Evolutionary conservation across 1,140 invertebrate genomes (phyloP).

Genomic region (Aphaenogaster rudis): DNA sequence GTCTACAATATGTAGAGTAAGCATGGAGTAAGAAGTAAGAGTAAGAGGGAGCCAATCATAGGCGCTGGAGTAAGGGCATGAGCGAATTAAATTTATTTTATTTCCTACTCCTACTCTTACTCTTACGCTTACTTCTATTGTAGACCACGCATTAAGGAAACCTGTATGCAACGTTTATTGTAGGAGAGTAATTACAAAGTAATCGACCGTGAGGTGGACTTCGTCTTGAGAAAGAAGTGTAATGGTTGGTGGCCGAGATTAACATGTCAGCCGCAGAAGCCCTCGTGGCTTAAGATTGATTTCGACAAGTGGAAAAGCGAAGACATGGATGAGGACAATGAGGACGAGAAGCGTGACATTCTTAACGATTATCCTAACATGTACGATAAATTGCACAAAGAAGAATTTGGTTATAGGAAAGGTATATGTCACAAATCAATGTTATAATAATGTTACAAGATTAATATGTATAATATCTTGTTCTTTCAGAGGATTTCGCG

Average conservation of each 20-base stretch:
- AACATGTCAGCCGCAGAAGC: conserved; percentile 92
- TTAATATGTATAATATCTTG: neutral
- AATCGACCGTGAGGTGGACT: conserved; percentile 92
- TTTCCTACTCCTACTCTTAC: no score
- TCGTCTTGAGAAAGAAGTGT: conserved; percentile 91
- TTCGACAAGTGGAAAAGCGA: conserved; percentile 86
- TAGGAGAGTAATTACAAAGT: conserved; percentile 88
- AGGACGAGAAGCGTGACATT: conserved; percentile 90
- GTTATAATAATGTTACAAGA: conserved; percentile 26
- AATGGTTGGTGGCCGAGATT: conserved; percentile 94
- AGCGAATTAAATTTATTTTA: no score
- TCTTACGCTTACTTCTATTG: no score
- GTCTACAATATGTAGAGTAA: no score
- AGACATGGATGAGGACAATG: conserved; percentile 88
- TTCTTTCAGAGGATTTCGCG: conserved; percentile 90
- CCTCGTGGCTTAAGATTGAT: conserved; percentile 94
- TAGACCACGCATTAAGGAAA: neutral
- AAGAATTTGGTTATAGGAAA: conserved; percentile 93
- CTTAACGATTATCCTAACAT: conserved; percentile 92
- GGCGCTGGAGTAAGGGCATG: no score
- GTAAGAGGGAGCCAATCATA: no score
- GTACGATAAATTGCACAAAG: conserved; percentile 92
- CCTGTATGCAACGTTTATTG: conserved; percentile 69
- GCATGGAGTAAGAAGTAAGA: no score
- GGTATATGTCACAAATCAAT: conserved; percentile 85